Evolutionary conservation across 2,888 invertebrate genomes (phyloP).

Genomic region (Protonemura montana): DNA sequence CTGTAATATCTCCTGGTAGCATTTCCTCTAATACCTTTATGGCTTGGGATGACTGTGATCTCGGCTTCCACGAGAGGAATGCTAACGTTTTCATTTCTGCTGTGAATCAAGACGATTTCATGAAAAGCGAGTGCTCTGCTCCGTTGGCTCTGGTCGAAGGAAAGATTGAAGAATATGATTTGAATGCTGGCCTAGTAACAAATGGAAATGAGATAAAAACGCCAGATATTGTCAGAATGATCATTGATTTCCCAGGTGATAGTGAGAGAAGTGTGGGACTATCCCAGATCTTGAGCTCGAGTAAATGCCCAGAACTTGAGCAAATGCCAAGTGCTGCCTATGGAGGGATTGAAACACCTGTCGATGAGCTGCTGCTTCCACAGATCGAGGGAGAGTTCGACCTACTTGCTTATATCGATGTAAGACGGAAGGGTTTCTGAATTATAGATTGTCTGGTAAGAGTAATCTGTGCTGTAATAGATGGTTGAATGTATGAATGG

Average conservation of each 20-base stretch:
- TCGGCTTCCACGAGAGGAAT: neutral
- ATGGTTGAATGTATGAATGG: too few species aligned
- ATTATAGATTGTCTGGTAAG: too few species aligned
- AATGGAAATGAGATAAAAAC: neutral
- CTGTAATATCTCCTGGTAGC: neutral
- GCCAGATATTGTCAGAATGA: conserved; percentile 33
- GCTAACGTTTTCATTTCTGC: neutral
- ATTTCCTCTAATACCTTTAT: neutral
- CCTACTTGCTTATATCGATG: conserved; percentile 56
- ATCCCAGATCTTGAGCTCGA: too few species aligned
- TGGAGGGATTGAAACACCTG: neutral
- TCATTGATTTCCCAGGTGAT: neutral
- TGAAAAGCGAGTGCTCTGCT: neutral
- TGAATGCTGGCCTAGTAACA: neutral
- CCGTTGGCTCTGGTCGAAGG: conserved; percentile 16
- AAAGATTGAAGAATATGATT: neutral
- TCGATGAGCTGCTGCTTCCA: conserved; percentile 15
- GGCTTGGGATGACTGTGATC: conserved; percentile 12
- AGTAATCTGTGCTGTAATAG: neutral
- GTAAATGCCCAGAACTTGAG: too few species aligned
- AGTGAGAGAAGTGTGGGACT: neutral
- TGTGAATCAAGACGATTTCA: neutral
- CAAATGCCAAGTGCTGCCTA: neutral
- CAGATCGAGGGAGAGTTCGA: conserved; percentile 54
- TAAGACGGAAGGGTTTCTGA: too few species aligned